Base-by-base conservation (phyloP, 2,797 vertebrate genomes). In the Tolypeutes matacus region DNA sequence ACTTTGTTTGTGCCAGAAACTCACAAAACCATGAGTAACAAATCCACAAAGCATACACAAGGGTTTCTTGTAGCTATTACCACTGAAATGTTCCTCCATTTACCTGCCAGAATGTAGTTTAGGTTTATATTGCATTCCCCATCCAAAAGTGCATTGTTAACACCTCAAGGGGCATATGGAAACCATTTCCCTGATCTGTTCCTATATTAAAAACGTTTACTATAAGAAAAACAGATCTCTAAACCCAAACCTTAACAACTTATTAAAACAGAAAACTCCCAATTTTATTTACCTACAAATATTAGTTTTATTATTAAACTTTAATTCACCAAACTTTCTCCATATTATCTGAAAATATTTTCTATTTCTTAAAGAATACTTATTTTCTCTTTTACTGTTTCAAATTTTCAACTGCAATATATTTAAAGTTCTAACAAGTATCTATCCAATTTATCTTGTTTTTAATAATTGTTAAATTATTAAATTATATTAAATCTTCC, bases 91-190 rank as follows among this genome's bases (percentile, higher is more conserved):
- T 31, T 97, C 93, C 65, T 94, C 75, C 42, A 86, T 31, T 96
- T 82, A 81, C 92, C 85, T 86, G 95, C 72, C 86, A 96, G 81
- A 96, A 91, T 82, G 82, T 72, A 95, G 58, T 87, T 96, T 86
- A 91, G 36, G 78, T 64, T 96, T 97, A 96, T 91, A 96, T 87
- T 97, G 91, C 93, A 96, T 88, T 97, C 94, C 83, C 96, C 96
- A 94, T 82, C 93, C 88, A 94, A 94, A 87, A 96, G 75, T 89
- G 80, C 67, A 95, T 96, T 95, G 81, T 92, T 95, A 96, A 91
- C 81, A 97, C 56, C 93, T 97, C 86, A 91, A 93, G 72, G 83
- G 83, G 88, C 96, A 97, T 96, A 97, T 97, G 96, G 96, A 97
- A 96, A 31, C 31, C 94, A 97, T 75, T 95, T 94, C 93, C 83